Evolutionary conservation across 2,113 vertebrate species (phyloP), one percentile per base, ranked within the genome.

Genomic region (Chiloscyllium plagiosum): DNA sequence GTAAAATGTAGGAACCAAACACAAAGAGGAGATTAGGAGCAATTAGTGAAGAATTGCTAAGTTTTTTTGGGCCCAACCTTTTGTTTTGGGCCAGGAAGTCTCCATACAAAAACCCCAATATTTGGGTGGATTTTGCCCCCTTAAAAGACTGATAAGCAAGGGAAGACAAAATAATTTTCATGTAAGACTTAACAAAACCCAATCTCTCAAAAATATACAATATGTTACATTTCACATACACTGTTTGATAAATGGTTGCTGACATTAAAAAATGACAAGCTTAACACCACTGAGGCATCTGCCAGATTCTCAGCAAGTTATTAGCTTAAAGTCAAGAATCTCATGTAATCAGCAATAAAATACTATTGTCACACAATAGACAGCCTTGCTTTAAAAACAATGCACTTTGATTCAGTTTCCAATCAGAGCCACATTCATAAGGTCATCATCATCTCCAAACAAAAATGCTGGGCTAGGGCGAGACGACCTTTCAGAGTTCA

Each of bases 351-450:
- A 13, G 69, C 50, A 95, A 72, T 68, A 95, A 37, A 66, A 95
- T 72, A 52, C 47, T 47, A 72, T 95, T 15, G 29, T 29, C 6
- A 3, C 50, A 70, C 42, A 50, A 7, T 76, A 29, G 42, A 95
- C 42, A 52, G 42, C 52, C 26, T 19, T 72, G 69, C 68, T 95
- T 95, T 95, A 72, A 72, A 4, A 95, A 95, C 94, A 70, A 76
- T 52, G 94, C 10, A 47, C 47, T 95, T 72, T 42, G 96, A 96
- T 95, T 96, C 97, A 98, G 97, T 99, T 99, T 95, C 99, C 99
- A 95, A 99, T 99, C 0, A 99, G 97, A 96, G 99, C 99, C 17
- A 99, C 99, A 97, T 99, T 99, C 99, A 99, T 99, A 96, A 99
- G 99, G 3, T 99, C 99, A 7, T 99, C 99, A 56, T 99, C 99